Base-by-base conservation (phyloP, 2,797 vertebrate genomes). In the Apogon hyalosoma region DNA sequence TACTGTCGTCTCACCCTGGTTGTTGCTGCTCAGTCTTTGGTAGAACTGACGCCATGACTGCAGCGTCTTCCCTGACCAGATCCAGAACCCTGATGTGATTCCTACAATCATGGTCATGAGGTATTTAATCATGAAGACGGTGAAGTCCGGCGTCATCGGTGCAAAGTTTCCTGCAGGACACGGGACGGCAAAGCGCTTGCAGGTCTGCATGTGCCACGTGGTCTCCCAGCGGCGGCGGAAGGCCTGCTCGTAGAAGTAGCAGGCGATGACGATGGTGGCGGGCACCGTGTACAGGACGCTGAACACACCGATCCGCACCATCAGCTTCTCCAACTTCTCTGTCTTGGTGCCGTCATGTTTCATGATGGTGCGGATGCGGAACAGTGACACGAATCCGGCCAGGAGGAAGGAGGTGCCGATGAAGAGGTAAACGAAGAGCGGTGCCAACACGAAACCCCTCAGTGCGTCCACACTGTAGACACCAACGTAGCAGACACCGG, bases 51-150 rank as follows among this genome's bases (percentile, higher is more conserved):
- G 90, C 97, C 97, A 98, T 0, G 95, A 96, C 91, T 95, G 95
- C 53, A 97, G 90, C 13, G 97, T 98, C 87, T 98, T 98, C 63
- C 95, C 94, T 0, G 96, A 97, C 95, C 97, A 98, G 92, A 98
- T 95, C 97, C 97, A 98, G 84, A 97, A 96, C 38, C 96, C 96
- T 0, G 97, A 96, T 0, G 95, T 96, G 90, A 98, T 95, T n/a
- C 97, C 97, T 14, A 95, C 95, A 3, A 95, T 96, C 95, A 98
- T 95, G 86, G 94, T 97, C 97, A 97, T 97, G 78, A 97, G 92
- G 84, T 98, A 96, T 89, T 97, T 98, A 88, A 98, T 96, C 95
- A 98, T 94, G 85, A 97, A 97, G 61, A 97, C 94, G 0, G 95
- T 96, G 89, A 98, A 96, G 91, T 96, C 95, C 0, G 97, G 97